These are phyloP conservation scores for Epizoanthus rinbou DNA, from an alignment of 92 coral and sea anemone species.

Conservation along the genomic window DNA sequence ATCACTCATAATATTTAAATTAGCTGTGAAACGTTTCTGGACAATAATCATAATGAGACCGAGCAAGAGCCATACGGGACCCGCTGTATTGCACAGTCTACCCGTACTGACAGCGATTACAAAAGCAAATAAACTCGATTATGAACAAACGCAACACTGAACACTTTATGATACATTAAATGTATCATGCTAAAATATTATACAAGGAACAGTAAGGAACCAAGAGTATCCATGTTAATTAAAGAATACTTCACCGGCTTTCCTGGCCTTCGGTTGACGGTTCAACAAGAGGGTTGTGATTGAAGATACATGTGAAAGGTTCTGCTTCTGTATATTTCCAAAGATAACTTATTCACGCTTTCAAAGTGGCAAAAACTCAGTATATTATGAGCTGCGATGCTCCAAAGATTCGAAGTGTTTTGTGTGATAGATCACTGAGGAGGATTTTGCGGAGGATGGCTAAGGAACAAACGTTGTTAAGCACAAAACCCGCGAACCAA, in stretches of 20 bases:
- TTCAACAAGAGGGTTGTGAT: no score
- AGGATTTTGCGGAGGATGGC: not conserved
- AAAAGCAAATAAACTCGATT: no score
- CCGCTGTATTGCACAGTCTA: no score
- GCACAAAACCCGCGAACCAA: slow-evolving; percentile 2
- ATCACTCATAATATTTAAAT: not conserved
- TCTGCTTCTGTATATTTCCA: not conserved
- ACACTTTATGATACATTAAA: no score
- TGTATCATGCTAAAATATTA: no score
- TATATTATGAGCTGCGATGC: not conserved
- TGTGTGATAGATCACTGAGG: not conserved
- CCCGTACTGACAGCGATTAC: no score
- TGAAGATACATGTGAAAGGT: no score
- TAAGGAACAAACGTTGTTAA: not conserved
- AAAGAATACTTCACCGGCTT: no score
- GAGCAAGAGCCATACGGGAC: not conserved
- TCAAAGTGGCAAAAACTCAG: not conserved
- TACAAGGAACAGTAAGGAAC: no score
- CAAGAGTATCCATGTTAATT: no score
- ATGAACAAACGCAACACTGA: no score
- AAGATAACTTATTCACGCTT: not conserved
- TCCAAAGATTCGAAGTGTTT: not conserved
- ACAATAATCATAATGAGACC: not conserved
- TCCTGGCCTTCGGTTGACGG: no score
- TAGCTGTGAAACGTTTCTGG: not conserved